Evolutionary conservation across 1,140 invertebrate species (phyloP), one percentile per base, ranked within the genome.

Genomic region (Propsilocerus akamusi): DNA sequence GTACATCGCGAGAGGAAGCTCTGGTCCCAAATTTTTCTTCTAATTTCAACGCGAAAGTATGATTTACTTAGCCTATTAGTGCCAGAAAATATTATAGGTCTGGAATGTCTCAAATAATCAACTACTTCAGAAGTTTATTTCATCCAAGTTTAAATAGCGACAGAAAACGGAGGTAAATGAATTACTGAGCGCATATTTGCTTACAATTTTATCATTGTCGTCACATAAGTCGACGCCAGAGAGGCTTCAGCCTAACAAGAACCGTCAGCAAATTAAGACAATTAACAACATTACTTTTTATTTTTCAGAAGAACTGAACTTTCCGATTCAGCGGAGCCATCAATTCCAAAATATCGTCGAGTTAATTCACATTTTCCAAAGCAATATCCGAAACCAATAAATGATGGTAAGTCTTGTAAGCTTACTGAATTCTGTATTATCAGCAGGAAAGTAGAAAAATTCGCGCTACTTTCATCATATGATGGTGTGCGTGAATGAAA

Each of bases 21-120:
- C n/a, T n/a, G n/a, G n/a, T n/a, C n/a, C n/a, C n/a, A n/a, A n/a
- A n/a, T n/a, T n/a, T n/a, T n/a, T n/a, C n/a, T n/a, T n/a, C n/a
- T n/a, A n/a, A n/a, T n/a, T n/a, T n/a, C n/a, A n/a, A n/a, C n/a
- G n/a, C n/a, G n/a, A n/a, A n/a, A n/a, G n/a, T n/a, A n/a, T n/a
- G n/a, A n/a, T n/a, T n/a, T n/a, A n/a, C n/a, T n/a, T n/a, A n/a
- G n/a, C n/a, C n/a, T n/a, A n/a, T n/a, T n/a, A n/a, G n/a, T n/a
- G n/a, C n/a, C n/a, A n/a, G n/a, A n/a, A n/a, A n/a, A n/a, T n/a
- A n/a, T n/a, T 41, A 20, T 41, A 20, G 34, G 8, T 41, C 22
- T 41, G 34, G 34, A 41, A 41, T 41, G 34, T 41, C 34, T 20
- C 34, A 41, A 41, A 41, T 41, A 41, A 41, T 41, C 10, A 20